These are phyloP conservation scores for Meta bourneti DNA, from an alignment of 2,888 invertebrate genomes.

Conservation along the genomic window DNA sequence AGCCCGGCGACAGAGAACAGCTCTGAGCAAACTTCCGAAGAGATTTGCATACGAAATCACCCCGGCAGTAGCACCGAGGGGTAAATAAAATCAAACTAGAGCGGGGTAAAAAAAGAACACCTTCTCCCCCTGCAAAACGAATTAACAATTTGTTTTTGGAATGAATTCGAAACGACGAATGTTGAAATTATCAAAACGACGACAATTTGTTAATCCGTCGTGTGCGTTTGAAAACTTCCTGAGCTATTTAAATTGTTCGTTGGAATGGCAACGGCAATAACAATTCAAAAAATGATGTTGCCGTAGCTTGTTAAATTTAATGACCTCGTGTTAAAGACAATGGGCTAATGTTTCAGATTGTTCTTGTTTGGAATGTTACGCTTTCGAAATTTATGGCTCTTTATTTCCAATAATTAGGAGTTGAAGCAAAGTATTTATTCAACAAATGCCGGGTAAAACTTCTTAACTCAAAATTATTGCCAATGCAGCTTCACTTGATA, in stretches of 20 bases:
- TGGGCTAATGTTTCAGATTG: constrained; percentile 5
- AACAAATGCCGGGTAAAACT: background rate
- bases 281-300: background rate
- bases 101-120: background rate
- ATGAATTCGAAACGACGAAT: background rate
- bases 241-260: constrained; percentile 14
- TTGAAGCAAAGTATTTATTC: background rate
- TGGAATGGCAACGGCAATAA: background rate
- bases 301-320: constrained; percentile 40
- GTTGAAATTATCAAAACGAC: constrained; percentile 7
- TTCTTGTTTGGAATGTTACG: constrained; percentile 4
- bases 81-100: constrained; percentile 19
- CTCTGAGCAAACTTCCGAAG: background rate
- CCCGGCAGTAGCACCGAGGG: background rate
- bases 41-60: constrained; percentile 47
- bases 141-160: constrained; percentile 25
- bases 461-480: no score
- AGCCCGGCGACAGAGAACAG: background rate
- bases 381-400: constrained; percentile 19
- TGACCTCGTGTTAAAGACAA: constrained; percentile 34
- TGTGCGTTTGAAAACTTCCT: background rate
- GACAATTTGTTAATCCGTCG: background rate
- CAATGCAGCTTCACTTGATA: no score
- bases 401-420: constrained; percentile 4
- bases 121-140: background rate